A percentile compares a stretch with the other conserved stretches of the same genome.
These are phyloP conservation scores for Olivierus martensii DNA, from an alignment of 1,140 invertebrate species.

Conservation along the genomic window DNA sequence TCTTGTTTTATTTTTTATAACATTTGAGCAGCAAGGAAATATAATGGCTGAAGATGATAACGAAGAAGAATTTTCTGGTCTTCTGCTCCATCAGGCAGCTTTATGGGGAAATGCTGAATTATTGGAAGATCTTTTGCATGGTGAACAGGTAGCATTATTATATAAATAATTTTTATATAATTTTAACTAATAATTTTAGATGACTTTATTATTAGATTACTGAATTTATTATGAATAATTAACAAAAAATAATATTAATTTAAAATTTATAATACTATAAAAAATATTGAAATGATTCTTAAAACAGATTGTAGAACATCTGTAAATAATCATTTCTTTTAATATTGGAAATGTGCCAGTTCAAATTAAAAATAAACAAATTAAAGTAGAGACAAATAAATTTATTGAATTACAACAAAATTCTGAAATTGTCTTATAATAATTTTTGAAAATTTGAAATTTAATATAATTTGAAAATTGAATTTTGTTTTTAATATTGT, in stretches of 20 bases:
- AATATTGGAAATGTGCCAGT: not conserved
- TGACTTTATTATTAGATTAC: too few relatives aligned
- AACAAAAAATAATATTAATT: too few relatives aligned
- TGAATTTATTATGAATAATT: too few relatives aligned
- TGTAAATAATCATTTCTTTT: not conserved
- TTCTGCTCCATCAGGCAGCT: constrained; percentile 48
- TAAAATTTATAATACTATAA: not conserved
- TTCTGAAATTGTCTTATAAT: too few relatives aligned
- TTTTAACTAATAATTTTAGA: not conserved
- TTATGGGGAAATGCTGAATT: constrained; percentile 83
- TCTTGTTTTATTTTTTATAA: too few relatives aligned
- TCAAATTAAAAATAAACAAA: too few relatives aligned
- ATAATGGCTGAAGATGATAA: constrained; percentile 12
- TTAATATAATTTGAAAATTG: too few relatives aligned
- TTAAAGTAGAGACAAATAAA: too few relatives aligned
- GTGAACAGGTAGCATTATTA: constrained; percentile 38
- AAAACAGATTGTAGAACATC: constrained; percentile 14
- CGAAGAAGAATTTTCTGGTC: constrained; percentile 23
- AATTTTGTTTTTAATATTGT: too few relatives aligned
- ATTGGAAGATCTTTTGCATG: constrained; percentile 61
- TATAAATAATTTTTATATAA: not conserved
- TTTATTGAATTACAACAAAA: too few relatives aligned
- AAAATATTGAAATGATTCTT: not conserved
- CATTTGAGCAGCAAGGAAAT: not conserved
- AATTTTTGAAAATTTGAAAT: too few relatives aligned